Base-by-base conservation (phyloP, 30 jellyfish, hydroid and myxozoan species). In the Hydractinia symbiolongicarpus region DNA sequence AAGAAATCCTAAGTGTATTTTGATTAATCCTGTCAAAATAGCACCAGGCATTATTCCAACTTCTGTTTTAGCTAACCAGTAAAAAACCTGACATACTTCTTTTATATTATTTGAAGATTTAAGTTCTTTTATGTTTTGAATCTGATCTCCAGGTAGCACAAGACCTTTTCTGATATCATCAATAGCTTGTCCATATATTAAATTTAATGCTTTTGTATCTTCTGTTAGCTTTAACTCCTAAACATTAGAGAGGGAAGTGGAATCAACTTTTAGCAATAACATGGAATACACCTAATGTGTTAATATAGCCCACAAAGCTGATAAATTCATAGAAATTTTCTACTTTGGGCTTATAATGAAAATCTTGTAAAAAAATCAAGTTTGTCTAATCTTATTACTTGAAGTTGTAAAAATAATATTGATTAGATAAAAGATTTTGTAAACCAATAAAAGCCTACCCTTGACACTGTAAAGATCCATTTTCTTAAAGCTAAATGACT, bases 141-240 rank as follows among this genome's bases (percentile, higher is more conserved):
- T 82, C 72, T 83, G 87, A 40, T 86, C 91, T n/a, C 79, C 96
- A 4, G 98, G 98, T 66, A 86, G 83, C 8, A 91, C 83, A 54
- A 89, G 82, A 71, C 84, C 93, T 61, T 91, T 86, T 72, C 98
- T 61, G 20, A 91, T 71, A 50, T 91, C 98, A 67, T 86, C 96
- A 49, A 83, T 75, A 10, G 98, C 96, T 88, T 86, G 98, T 81
- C 88, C 64, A 67, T 82, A 91, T 53, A 91, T 79, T 53, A 91
- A 55, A 68, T 83, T 81, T 57, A 91, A 20, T 9, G 98, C 98
- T 13, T 76, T 87, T 50, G 88, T 88, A 53, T 91, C 98, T 73
- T 82, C 91, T 54, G 82, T 75, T 96, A 91, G 82, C 74, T 91
- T 96, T 5, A 91, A 86, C 72, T 91, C 98, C 97, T 90, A 66